A percentile compares a stretch with the other conserved stretches of the same genome.
Evolutionary conservation across 2,797 vertebrate species (phyloP).

Genomic region (Ctenochaetus hawaiiensis): DNA sequence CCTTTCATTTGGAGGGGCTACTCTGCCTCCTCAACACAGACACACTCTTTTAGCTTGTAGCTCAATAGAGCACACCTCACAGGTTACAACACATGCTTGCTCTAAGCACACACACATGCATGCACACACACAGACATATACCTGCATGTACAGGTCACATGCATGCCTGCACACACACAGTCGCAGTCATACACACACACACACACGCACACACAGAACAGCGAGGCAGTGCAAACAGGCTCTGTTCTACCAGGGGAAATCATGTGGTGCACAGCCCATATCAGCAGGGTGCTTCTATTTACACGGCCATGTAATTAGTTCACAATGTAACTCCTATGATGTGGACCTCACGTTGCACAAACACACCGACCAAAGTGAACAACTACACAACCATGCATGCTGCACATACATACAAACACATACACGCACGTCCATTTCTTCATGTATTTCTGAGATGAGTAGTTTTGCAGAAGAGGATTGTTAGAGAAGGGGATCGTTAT

Average conservation of each 20-base stretch:
- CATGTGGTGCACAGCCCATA: conserved; percentile 75
- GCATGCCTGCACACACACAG: conserved; percentile 31
- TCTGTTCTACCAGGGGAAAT: conserved; percentile 83
- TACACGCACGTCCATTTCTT: neutral
- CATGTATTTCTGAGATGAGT: conserved; percentile 20
- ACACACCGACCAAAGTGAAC: conserved; percentile 36
- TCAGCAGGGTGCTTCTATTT: conserved; percentile 80
- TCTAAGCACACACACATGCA: conserved; percentile 19
- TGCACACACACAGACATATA: conserved; percentile 28
- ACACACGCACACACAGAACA: conserved; percentile 13
- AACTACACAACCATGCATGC: conserved; percentile 13
- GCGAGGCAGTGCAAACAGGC: conserved; percentile 67
- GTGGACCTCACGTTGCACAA: conserved; percentile 65
- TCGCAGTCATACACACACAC: neutral
- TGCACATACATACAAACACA: conserved; percentile 6
- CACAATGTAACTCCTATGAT: conserved; percentile 76
- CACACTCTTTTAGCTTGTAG: conserved; percentile 61
- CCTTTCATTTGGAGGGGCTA: conserved; percentile 69
- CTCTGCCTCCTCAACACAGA: conserved; percentile 60
- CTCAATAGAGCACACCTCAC: conserved; percentile 68
- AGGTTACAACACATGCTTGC: conserved; percentile 56
- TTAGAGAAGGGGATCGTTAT: conserved; percentile 20
- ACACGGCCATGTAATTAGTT: conserved; percentile 82
- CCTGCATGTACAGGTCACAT: conserved; percentile 54
- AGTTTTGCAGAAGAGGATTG: conserved; percentile 12